Percentiles rank a stretch among this genome's conserved stretches.
Evolutionary conservation across 2,113 vertebrate species (phyloP).

Genomic region (Tachycineta bicolor): DNA sequence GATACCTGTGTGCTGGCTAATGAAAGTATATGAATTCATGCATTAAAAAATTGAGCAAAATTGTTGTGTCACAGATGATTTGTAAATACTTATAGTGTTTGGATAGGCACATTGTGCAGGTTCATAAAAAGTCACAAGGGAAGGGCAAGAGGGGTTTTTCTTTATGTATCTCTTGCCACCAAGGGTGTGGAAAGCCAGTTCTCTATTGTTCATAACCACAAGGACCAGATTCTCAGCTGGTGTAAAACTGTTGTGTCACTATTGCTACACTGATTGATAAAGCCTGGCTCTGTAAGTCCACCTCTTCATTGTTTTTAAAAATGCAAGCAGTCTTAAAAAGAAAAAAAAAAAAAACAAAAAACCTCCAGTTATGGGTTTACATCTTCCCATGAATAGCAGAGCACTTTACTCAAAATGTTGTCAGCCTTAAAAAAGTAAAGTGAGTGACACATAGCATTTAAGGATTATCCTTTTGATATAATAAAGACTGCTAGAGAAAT

Average conservation of each 20-base stretch:
- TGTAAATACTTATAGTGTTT: not conserved
- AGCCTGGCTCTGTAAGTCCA: not conserved
- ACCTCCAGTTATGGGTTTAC: not conserved
- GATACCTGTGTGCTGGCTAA: not conserved
- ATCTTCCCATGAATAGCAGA: not conserved
- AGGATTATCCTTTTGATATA: slow-evolving; percentile 19
- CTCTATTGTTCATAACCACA: not conserved
- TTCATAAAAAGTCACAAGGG: not conserved
- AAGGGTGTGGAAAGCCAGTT: not conserved
- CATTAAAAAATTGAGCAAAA: not conserved
- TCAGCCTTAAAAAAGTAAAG: not conserved
- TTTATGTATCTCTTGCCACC: not conserved
- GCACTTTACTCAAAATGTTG: not conserved
- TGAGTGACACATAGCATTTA: not conserved
- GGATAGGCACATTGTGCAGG: not conserved
- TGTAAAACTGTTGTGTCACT: not conserved
- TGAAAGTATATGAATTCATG: not conserved
- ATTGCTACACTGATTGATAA: not conserved
- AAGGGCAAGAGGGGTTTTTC: not conserved
- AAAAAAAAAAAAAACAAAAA: not conserved
- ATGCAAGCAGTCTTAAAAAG: not conserved
- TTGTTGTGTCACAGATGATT: not conserved
- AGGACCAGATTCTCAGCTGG: not conserved
- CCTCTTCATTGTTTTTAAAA: not conserved
- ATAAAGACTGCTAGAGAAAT: not conserved